Evolutionary conservation across 1,140 invertebrate species (phyloP), one percentile per base, ranked within the genome.

Genomic region (Anastrepha obliqua): DNA sequence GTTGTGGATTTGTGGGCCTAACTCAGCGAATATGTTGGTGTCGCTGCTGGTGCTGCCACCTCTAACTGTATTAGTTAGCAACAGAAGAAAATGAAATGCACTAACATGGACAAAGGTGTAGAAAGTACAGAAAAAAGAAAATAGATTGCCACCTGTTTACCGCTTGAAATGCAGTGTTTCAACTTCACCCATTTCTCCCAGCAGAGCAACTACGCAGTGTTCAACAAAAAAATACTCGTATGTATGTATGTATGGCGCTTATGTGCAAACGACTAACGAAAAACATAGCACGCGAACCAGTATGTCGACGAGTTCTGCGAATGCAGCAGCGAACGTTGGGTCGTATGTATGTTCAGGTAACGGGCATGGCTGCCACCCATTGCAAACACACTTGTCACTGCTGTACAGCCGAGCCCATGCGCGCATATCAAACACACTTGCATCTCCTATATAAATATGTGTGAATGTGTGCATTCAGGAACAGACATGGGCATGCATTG

Each of bases 141-240:
- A 81, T 81, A 55, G 44, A 81, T 81, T 81, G 74, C 74, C 74
- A 81, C 13, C 67, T 44, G 67, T 74, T 74, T 74, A n/a, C 67
- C 67, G 67, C 67, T 74, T 74, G 39, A 74, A 74, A 70, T 17
- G 67, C 67, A 74, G 1, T 47, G 67, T 47, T 44, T 44, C 64
- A 29, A 20, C 74, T 58, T 11, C 17, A 55, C 7, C 47, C 74
- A 1, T 11, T 1, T 11, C 51, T 1, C 2, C 3, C 9, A 55
- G 7, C 51, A 3, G 47, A 13, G 47, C 17, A 8, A n/a, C n/a
- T 81, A 15, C n/a, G 74, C 47, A 81, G 29, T 81, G 74, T 44
- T 81, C 17, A 58, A 81, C 74, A 81, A 55, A 55, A 29, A 55
- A 81, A 20, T 55, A 70, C 60, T 17, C 13, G n/a, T n/a, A 62